Conservation (phyloP, 1,140 invertebrate genomes). For the Heliconius nattereri region DNA sequence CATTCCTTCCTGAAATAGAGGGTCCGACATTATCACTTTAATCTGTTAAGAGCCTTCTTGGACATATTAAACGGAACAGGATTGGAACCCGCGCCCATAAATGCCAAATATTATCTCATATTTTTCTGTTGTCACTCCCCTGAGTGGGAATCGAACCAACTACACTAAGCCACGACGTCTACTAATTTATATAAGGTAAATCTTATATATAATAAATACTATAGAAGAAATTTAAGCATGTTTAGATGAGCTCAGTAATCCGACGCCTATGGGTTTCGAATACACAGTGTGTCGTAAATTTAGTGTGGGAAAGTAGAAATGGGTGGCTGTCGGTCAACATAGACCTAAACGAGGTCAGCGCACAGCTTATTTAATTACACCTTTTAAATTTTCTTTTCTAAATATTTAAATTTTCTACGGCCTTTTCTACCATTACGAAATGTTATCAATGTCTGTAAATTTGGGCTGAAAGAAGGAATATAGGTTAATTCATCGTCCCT, state of each 20-base stretch:
- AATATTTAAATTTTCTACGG: background rate
- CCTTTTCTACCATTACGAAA: too few relatives aligned
- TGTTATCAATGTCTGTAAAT: too few relatives aligned
- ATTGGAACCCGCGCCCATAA: too few relatives aligned
- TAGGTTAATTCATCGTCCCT: too few relatives aligned
- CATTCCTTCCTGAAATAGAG: background rate
- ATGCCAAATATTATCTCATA: too few relatives aligned
- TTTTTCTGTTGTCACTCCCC: too few relatives aligned
- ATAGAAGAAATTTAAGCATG: background rate
- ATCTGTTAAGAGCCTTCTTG: too few relatives aligned
- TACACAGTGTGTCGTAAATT: constrained; percentile 8
- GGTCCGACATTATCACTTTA: too few relatives aligned
- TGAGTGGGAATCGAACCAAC: too few relatives aligned
- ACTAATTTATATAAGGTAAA: background rate
- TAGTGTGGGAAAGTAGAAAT: constrained; percentile 12
- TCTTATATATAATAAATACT: background rate
- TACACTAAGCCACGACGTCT: too few relatives aligned
- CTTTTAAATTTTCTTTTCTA: background rate
- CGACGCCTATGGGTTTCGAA: constrained; percentile 1
- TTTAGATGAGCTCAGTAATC: background rate
- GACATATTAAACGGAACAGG: too few relatives aligned
- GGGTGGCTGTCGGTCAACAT: constrained; percentile 7
- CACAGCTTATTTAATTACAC: constrained; percentile 1
- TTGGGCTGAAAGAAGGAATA: too few relatives aligned
- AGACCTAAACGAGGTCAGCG: constrained; percentile 3